Evolutionary conservation across 2,797 vertebrate species (phyloP), one percentile per base, ranked within the genome.

Genomic region (Platalea minor): DNA sequence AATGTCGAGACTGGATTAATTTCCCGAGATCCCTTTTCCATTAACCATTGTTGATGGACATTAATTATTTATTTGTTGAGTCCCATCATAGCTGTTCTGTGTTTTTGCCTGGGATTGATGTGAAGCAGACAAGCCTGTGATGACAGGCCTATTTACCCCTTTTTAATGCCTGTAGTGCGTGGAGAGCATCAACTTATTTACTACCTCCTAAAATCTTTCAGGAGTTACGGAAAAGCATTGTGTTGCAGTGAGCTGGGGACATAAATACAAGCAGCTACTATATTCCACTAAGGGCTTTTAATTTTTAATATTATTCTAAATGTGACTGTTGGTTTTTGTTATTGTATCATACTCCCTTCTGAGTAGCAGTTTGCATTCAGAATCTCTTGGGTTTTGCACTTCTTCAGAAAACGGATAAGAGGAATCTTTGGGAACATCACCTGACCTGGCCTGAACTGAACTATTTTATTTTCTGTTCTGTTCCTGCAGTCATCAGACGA

Each of bases 221-320:
- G 10, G 37, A 60, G 50, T 64, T 80, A 60, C n/a, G 53, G 64
- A 64, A 48, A 51, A 73, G 3, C 18, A 6, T 41, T 67, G n/a
- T 35, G 28, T 29, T 80, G n/a, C 57, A 48, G 56, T n/a, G 33
- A 72, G 41, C 14, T 74, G 56, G 14, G 37, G n/a, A 10, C 41
- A 67, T 8, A n/a, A 4, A 13, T 23, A 56, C 5, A 41, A 80
- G 9, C 23, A 90, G 31, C 76, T 68, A 45, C 90, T 46, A 33
- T 68, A 83, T 88, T 95, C 80, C 56, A 70, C 60, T n/a, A 21
- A 50, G 60, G 17, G 23, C 35, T 93, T 85, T 95, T 67, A 74
- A 94, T 85, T 85, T 96, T 95, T 88, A 75, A 78, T 81, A 7
- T 29, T 46, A 45, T 84, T 91, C 67, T 94, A 75, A 64, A 84